Base-by-base conservation (phyloP, 2,113 vertebrate species). In the Notarius quadriscutis region DNA sequence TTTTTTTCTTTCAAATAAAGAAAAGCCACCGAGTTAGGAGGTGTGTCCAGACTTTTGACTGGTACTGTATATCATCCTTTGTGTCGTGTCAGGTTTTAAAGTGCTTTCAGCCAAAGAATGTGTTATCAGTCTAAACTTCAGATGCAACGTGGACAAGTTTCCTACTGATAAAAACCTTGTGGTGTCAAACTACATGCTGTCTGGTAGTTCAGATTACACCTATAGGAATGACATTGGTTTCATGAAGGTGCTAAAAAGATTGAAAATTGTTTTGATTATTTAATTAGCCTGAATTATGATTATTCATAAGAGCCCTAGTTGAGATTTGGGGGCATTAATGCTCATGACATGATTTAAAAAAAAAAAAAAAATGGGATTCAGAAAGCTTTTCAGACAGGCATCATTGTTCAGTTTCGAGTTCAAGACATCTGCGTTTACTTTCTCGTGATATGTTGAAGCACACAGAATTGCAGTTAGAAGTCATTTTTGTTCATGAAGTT, bases 111-210 rank as follows among this genome's bases (percentile, higher is more conserved):
- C 5, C 4, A 14, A 48, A 81, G 18, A 81, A 81, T 81, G 79
- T 14, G 5, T 81, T 81, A 81, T 81, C 79, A 81, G 57, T 81
- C 57, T 41, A 22, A 81, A 48, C 57, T 22, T 81, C 20, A 62
- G 18, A 81, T 81, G 27, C 57, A 30, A 22, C 55, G 22, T 10
- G 14, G 12, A 18, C 78, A 81, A 62, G 18, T 81, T 48, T 81
- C 18, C 34, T 25, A 62, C 57, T 81, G 79, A 81, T 81, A 48
- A 81, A 41, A 80, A 81, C 15, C 7, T 30, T 60, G 55, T 62
- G 57, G 34, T 10, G 30, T 62, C 57, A 81, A 81, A 81, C 7
- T 30, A 41, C 57, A 81, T 62, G 30, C 3, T 62, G 30, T 62
- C 20, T 81, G 79, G 57, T 5, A 41, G 18, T 41, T 62, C 20